Conservation (phyloP, 2,888 invertebrate genomes). For the Trachelus iudaicus region DNA sequence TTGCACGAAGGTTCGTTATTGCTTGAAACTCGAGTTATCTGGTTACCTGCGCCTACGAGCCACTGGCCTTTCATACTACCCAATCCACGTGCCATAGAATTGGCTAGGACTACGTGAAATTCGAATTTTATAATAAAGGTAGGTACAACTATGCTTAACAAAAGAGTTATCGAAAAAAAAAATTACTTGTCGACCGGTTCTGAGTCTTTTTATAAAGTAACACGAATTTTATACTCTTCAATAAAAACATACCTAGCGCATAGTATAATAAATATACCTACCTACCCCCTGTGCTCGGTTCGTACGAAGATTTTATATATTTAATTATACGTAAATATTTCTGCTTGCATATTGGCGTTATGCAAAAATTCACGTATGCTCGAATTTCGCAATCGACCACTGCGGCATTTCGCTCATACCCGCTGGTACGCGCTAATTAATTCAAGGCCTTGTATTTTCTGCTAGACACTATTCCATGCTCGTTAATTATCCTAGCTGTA, state of each 20-base stretch:
- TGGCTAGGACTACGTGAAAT: not conserved
- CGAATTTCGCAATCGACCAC: not conserved
- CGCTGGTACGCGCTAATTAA: not conserved
- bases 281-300: not conserved
- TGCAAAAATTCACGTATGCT: not conserved
- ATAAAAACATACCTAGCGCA: not conserved
- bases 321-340: not conserved
- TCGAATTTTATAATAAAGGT: not conserved
- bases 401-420: not conserved
- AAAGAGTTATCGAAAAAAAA: not conserved
- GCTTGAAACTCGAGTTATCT: not conserved
- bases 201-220: no score
- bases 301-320: not conserved
- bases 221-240: not conserved
- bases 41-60: not conserved
- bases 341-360: not conserved
- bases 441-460: not conserved
- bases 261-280: not conserved
- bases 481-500: not conserved
- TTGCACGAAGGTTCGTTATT: not conserved
- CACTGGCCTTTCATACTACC: not conserved
- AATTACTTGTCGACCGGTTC: not conserved
- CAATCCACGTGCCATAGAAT: not conserved
- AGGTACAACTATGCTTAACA: not conserved
- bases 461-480: not conserved